Conservation (phyloP, 1,140 invertebrate species). For the Whitmania pigra region DNA sequence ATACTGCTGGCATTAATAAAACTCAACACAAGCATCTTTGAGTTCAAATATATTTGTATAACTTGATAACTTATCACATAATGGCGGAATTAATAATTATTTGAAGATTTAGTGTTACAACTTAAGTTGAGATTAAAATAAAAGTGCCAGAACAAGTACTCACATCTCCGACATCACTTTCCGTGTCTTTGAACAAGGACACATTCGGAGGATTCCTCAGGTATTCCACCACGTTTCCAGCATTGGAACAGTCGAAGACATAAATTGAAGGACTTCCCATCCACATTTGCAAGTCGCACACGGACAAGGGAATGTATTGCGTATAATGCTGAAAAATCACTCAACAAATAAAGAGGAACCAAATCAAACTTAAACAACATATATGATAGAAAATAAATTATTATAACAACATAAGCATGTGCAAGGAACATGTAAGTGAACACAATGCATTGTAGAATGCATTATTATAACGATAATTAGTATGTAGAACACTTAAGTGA, state of each 20-base stretch:
- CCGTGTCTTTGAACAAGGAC: constrained; percentile 55
- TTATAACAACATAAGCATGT: too few relatives aligned
- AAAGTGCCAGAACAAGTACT: too few relatives aligned
- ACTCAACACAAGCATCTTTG: too few relatives aligned
- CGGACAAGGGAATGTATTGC: constrained; percentile 95
- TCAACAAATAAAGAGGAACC: constrained; percentile 31
- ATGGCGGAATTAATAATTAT: too few relatives aligned
- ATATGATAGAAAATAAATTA: not conserved
- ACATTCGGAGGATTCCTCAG: constrained; percentile 77
- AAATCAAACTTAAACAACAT: not conserved
- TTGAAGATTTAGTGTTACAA: too few relatives aligned
- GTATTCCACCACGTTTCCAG: constrained; percentile 83
- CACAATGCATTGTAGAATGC: too few relatives aligned
- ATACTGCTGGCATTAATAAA: too few relatives aligned
- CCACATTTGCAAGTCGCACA: constrained; percentile 96
- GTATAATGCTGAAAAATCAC: constrained; percentile 63
- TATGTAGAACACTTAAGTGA: too few relatives aligned
- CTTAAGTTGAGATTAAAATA: too few relatives aligned
- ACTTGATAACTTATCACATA: too few relatives aligned
- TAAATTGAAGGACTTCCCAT: constrained; percentile 97
- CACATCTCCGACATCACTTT: not conserved
- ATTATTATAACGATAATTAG: too few relatives aligned
- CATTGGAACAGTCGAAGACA: constrained; percentile 97
- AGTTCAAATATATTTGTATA: too few relatives aligned
- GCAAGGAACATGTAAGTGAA: not conserved